These are phyloP conservation scores for Fissipunctia ypsillon DNA, from an alignment of 2,888 invertebrate species.

Conservation along the genomic window DNA sequence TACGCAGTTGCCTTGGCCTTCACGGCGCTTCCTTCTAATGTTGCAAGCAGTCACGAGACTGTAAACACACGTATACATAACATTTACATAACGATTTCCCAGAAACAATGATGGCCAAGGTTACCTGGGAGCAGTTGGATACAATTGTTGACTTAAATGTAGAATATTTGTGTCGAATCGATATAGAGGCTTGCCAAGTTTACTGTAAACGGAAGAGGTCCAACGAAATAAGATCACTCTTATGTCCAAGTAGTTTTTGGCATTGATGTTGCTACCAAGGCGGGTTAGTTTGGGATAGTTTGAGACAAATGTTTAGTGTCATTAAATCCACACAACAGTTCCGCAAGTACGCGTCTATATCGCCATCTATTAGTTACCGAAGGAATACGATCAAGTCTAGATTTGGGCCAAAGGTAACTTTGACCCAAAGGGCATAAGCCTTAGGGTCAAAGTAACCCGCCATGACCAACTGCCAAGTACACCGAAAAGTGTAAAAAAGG, in stretches of 20 bases:
- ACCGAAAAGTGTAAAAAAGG: background rate
- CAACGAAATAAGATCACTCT: background rate
- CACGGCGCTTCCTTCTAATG: conserved; percentile 42
- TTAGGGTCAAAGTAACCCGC: too few relatives aligned
- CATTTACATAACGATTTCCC: background rate
- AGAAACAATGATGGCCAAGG: conserved; percentile 4
- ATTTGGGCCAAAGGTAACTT: too few relatives aligned
- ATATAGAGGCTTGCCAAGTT: too few relatives aligned
- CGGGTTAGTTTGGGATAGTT: too few relatives aligned
- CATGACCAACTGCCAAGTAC: too few relatives aligned
- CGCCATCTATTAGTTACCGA: too few relatives aligned
- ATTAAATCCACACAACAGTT: too few relatives aligned
- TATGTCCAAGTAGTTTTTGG: background rate
- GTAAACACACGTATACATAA: conserved; percentile 3
- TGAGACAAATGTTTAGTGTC: too few relatives aligned
- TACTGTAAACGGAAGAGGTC: background rate
- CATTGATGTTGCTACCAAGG: too few relatives aligned
- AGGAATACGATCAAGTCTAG: too few relatives aligned
- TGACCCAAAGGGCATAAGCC: too few relatives aligned
- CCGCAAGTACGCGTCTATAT: too few relatives aligned
- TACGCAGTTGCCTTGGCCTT: conserved; percentile 47
- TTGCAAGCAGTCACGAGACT: conserved; percentile 15
- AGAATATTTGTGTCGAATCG: background rate
- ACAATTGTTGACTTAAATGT: background rate
- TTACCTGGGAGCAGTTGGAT: background rate